Evolutionary conservation across 2,113 vertebrate genomes (phyloP).

Genomic region (Ondatra zibethicus): DNA sequence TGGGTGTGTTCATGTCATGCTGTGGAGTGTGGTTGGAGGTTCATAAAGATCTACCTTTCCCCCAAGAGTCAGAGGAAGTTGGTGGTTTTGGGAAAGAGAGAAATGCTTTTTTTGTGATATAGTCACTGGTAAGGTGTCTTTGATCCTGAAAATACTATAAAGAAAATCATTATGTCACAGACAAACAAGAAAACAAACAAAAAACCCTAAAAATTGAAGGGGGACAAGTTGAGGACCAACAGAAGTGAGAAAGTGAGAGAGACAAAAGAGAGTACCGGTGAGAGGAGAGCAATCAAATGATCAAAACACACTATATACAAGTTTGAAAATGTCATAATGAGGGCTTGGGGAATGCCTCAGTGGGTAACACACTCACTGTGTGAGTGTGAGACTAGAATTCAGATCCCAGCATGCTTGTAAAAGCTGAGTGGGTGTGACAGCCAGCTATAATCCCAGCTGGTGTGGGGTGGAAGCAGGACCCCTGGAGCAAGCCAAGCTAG

Average conservation of each 20-base stretch:
- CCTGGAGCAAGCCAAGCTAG: not conserved
- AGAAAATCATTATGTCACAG: not conserved
- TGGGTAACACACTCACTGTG: not conserved
- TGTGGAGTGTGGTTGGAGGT: not conserved
- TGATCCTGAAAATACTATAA: not conserved
- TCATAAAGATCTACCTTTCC: no score
- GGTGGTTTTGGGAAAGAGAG: not conserved
- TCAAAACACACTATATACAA: not conserved
- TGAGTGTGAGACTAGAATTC: not conserved
- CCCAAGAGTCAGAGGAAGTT: not conserved
- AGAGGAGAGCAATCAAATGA: no score
- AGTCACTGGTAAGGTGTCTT: not conserved
- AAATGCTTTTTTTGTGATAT: not conserved
- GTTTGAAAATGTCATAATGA: not conserved
- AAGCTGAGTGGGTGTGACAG: not conserved
- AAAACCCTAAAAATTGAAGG: not conserved
- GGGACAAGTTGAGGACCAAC: no score
- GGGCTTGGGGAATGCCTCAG: no score
- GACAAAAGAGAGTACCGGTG: not conserved
- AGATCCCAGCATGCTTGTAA: not conserved
- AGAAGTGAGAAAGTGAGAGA: not conserved
- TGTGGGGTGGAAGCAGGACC: not conserved
- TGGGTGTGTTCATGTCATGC: not conserved
- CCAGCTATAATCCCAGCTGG: not conserved
- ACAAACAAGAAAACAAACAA: not conserved